Conservation (phyloP, 30 jellyfish, hydroid and myxozoan genomes). For the Aurelia aurita complex sp. Pacific region DNA sequence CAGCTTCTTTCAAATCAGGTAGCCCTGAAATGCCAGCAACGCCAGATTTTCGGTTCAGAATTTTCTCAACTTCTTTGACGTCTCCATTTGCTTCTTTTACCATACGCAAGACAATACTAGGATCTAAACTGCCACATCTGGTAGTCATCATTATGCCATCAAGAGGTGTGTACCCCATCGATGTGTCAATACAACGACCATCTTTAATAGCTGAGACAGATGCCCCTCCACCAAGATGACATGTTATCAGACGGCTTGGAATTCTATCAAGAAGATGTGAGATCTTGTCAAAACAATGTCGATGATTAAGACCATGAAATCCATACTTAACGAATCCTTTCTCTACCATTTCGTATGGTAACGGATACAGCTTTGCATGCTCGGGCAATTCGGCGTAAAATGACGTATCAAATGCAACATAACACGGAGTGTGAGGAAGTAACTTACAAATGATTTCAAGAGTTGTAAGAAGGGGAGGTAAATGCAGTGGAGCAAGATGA, state of each 20-base stretch:
- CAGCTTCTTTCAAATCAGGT: conserved; percentile 24
- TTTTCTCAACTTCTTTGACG: conserved; percentile 58
- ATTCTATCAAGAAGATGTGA: conserved; percentile 33
- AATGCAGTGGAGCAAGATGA: conserved; percentile 84
- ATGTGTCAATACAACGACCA: conserved; percentile 73
- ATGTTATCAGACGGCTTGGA: conserved; percentile 56
- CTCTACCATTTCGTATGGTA: conserved; percentile 60
- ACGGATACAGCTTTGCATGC: conserved; percentile 65
- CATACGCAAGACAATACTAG: conserved; percentile 69
- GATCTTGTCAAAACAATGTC: conserved; percentile 53
- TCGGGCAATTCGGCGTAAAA: conserved; percentile 70
- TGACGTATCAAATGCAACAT: conserved; percentile 82
- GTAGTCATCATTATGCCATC: conserved; percentile 89
- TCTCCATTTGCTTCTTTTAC: conserved; percentile 53
- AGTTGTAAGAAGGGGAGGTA: conserved; percentile 66
- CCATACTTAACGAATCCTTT: conserved; percentile 75
- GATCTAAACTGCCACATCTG: conserved; percentile 86
- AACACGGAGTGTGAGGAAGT: conserved; percentile 54
- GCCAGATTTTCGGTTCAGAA: conserved; percentile 66
- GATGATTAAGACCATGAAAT: conserved; percentile 87
- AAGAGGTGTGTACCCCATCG: conserved; percentile 90
- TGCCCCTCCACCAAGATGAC: conserved; percentile 93
- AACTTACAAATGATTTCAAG: conserved; percentile 50
- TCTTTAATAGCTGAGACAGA: conserved; percentile 70
- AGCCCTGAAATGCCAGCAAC: conserved; percentile 75